Evolutionary conservation across 2,113 vertebrate species (phyloP).

Genomic region (Paramisgurnus dabryanus): DNA sequence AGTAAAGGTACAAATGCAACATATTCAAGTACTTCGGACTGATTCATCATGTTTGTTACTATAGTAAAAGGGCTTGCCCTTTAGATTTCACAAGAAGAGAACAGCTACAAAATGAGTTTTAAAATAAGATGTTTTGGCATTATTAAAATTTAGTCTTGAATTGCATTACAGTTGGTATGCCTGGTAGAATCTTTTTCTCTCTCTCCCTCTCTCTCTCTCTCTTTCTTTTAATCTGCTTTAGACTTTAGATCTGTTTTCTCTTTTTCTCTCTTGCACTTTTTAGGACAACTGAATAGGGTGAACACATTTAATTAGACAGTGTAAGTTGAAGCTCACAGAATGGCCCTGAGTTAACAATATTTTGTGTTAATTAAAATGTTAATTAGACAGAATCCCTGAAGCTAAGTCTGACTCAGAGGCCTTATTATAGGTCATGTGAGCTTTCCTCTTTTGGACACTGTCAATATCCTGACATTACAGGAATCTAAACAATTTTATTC

Average conservation of each 20-base stretch:
- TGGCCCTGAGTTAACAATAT: conserved; percentile 71
- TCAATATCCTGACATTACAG: conserved; percentile 56
- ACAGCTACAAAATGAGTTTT: neutral
- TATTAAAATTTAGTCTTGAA: neutral
- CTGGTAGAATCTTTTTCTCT: conserved; percentile 55
- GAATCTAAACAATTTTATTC: conserved; percentile 49
- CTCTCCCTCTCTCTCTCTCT: neutral
- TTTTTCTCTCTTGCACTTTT: conserved; percentile 49
- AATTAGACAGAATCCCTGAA: conserved; percentile 68
- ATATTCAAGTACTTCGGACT: neutral
- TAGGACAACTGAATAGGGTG: conserved; percentile 55
- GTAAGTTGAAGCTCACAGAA: conserved; percentile 64
- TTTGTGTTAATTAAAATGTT: conserved; percentile 77
- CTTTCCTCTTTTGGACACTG: conserved; percentile 60
- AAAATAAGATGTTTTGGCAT: conserved; percentile 16
- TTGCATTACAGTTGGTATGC: conserved; percentile 16
- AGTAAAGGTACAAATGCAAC: neutral
- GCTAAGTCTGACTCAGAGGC: conserved; percentile 51
- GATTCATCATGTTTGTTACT: neutral
- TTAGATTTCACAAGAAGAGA: neutral
- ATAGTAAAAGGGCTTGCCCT: neutral
- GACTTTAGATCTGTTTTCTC: neutral
- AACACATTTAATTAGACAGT: conserved; percentile 68
- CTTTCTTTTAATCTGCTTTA: neutral
- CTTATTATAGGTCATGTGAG: conserved; percentile 56